Evolutionary conservation across 2,113 vertebrate species (phyloP), one percentile per base, ranked within the genome.

Genomic region (Sander vitreus): DNA sequence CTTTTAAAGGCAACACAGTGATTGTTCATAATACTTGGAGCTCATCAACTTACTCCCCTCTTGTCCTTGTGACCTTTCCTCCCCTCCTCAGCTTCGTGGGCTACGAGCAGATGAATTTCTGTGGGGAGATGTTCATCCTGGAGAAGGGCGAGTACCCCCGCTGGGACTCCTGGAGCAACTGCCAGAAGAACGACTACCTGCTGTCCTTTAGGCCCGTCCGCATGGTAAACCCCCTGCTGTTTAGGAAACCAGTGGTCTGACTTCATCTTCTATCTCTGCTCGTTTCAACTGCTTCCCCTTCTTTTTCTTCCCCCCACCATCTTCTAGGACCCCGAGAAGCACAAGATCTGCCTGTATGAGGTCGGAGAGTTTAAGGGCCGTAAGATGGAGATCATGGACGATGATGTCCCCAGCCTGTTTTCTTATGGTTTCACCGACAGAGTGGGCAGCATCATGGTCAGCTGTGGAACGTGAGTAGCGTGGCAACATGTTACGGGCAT

Each of bases 371-470:
- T 94, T 90, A 96, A 96, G 91, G 96, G 95, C 7, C 94, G 95
- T 47, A 96, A 96, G 89, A 96, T 96, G 96, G 95, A 96, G 94
- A 96, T 96, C 85, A 93, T 95, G 92, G 96, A 96, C 30, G 95
- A 96, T 43, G 95, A 96, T 0, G 95, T 95, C 53, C 95, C 95
- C 78, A 95, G 95, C 75, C 91, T 95, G 83, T 94, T 90, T 76
- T 80, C 95, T 53, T 93, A 95, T 8, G 94, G 95, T n/a, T 95
- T 96, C 81, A 96, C 95, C 0, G 94, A 95, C 73, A 91, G 94
- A 47, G 95, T 96, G 68, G 95, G 94, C 88, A 95, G 95, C 81
- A 81, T 94, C 86, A 90, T 90, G 84, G 95, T 95, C 90, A 93
- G 91, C 93, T 95, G 94, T 86, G 95, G 95, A 76, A 95, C 94